Conservation (phyloP, 2,113 vertebrate genomes). For the Psittacula cyanocephala region DNA sequence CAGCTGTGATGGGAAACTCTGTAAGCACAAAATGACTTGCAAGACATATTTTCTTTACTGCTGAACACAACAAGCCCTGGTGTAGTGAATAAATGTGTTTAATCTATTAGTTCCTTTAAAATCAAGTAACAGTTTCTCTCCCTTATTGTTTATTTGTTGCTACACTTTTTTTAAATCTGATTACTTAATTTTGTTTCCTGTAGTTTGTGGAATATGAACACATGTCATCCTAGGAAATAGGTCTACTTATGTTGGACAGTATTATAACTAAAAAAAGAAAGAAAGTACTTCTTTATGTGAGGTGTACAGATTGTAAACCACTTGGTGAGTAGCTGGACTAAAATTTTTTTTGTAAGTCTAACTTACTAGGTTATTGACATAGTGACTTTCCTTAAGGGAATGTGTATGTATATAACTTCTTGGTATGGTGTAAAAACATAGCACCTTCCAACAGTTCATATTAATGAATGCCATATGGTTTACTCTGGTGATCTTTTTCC, state of each 20-base stretch:
- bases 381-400: background rate
- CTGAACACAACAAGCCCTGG: background rate
- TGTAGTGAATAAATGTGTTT: background rate
- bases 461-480: background rate
- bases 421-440: background rate
- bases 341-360: background rate
- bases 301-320: background rate
- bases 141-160: background rate
- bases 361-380: background rate
- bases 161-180: background rate
- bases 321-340: background rate
- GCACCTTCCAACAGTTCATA: background rate
- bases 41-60: background rate
- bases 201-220: background rate
- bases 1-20: background rate
- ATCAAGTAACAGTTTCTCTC: background rate
- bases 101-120: background rate
- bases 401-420: background rate
- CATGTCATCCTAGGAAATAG: background rate
- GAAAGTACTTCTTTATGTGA: background rate
- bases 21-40: background rate
- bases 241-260: background rate
- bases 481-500: background rate
- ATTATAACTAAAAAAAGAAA: background rate
- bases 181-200: background rate